Conservation (phyloP, 2,113 vertebrate genomes). For the Sialia sialis region DNA sequence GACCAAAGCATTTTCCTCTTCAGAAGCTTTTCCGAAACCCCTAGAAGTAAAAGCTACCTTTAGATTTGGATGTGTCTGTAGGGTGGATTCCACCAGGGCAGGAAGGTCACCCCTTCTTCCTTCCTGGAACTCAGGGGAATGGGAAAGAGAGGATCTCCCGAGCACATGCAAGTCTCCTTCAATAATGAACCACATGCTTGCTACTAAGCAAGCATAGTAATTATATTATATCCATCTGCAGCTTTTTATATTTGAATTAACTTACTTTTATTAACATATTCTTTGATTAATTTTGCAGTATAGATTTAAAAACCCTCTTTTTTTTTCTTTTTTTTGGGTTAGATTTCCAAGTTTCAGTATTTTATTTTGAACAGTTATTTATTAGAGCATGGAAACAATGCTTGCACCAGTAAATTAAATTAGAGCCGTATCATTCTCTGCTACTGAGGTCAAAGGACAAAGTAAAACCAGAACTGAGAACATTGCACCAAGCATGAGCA, state of each 20-base stretch:
- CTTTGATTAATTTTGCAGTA: background rate
- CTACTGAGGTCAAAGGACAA: background rate
- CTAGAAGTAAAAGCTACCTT: constrained; percentile 9
- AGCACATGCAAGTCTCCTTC: background rate
- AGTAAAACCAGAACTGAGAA: background rate
- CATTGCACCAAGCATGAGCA: background rate
- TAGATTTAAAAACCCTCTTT: background rate
- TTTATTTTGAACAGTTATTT: background rate
- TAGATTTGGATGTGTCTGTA: constrained; percentile 17
- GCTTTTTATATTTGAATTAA: background rate
- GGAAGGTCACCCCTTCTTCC: background rate
- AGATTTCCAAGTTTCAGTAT: background rate
- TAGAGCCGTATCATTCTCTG: background rate
- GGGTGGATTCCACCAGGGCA: background rate
- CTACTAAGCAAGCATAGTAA: background rate
- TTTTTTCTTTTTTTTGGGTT: background rate
- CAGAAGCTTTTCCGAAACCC: constrained; percentile 24
- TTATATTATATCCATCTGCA: background rate
- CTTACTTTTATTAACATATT: background rate
- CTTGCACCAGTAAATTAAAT: background rate
- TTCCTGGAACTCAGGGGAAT: background rate
- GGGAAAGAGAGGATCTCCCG: background rate
- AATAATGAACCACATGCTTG: background rate
- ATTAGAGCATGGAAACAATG: background rate
- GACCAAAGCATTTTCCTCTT: constrained; percentile 34